Evolutionary conservation across 2,888 invertebrate species (phyloP).

Genomic region (Amiota minor): DNA sequence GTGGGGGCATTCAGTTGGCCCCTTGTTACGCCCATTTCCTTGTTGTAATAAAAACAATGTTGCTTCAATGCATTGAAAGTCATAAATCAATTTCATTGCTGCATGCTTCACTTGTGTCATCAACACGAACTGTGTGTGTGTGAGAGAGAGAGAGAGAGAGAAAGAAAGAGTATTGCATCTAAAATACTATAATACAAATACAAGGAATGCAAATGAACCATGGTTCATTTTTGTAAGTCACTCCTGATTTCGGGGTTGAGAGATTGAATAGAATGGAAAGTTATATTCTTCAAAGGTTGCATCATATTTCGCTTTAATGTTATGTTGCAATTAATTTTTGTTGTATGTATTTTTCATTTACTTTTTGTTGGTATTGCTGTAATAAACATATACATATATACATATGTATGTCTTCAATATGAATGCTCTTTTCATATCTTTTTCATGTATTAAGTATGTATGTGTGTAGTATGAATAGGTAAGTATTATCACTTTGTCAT

Average conservation of each 20-base stretch:
- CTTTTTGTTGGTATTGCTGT: neutral
- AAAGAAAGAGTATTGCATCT: too few species aligned
- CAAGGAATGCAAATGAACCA: too few species aligned
- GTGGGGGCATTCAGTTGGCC: too few species aligned
- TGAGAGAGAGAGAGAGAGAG: neutral
- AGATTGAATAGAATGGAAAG: too few species aligned
- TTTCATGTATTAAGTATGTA: neutral
- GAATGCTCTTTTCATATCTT: neutral
- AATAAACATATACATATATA: neutral
- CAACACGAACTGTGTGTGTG: neutral
- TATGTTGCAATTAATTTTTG: neutral
- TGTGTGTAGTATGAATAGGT: too few species aligned
- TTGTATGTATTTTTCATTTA: neutral
- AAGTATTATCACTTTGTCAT: too few species aligned
- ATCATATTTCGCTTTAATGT: neutral
- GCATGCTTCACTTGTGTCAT: neutral
- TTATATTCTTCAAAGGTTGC: too few species aligned
- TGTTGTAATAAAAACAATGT: neutral
- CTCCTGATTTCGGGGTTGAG: too few species aligned
- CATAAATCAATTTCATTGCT: constrained; percentile 21
- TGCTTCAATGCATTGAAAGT: neutral
- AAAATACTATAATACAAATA: too few species aligned
- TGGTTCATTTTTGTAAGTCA: too few species aligned
- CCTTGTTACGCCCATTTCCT: neutral
- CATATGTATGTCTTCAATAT: constrained; percentile 1